Evolutionary conservation across 2,888 invertebrate species (phyloP), one percentile per base, ranked within the genome.

Genomic region (Xestia sexstrigata): DNA sequence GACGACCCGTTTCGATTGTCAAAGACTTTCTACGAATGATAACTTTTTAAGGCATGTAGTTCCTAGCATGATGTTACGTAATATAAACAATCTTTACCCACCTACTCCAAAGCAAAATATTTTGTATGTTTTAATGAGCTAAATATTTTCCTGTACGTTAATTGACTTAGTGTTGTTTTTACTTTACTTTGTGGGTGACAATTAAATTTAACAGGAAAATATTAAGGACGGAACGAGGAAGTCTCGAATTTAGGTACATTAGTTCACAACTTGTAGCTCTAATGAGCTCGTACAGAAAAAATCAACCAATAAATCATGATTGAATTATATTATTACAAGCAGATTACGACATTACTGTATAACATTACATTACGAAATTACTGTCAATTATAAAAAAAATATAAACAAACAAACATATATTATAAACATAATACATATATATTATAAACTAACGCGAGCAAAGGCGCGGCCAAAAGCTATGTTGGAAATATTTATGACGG

Each of bases 401-500:
- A n/a, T n/a, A n/a, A n/a, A n/a, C n/a, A n/a, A n/a, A n/a, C n/a
- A n/a, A n/a, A n/a, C n/a, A n/a, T n/a, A n/a, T n/a, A n/a, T n/a
- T n/a, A n/a, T n/a, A n/a, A n/a, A n/a, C n/a, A n/a, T n/a, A n/a
- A n/a, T n/a, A n/a, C n/a, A n/a, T n/a, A n/a, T n/a, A n/a, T n/a
- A n/a, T n/a, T n/a, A n/a, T n/a, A n/a, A n/a, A n/a, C n/a, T n/a
- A n/a, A n/a, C 35, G 35, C 35, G 35, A 6, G 35, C 35, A 5
- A 35, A 35, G 35, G 4, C 42, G 42, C 42, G 9, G 42, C 8
- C 42, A 42, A 42, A 7, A 42, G 42, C 42, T 42, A 42, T n/a
- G 42, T 72, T 60, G 39, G 70, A 77, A 39, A 66, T 74, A 77
- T 80, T 63, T 45, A 72, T 45, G 60, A 65, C 42, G 5, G 23